A percentile compares a stretch with the other conserved stretches of the same genome.
phyloP scores from a whole-genome alignment of 2,888 invertebrate genomes.

The Hyppa rectilinea region DNA sequence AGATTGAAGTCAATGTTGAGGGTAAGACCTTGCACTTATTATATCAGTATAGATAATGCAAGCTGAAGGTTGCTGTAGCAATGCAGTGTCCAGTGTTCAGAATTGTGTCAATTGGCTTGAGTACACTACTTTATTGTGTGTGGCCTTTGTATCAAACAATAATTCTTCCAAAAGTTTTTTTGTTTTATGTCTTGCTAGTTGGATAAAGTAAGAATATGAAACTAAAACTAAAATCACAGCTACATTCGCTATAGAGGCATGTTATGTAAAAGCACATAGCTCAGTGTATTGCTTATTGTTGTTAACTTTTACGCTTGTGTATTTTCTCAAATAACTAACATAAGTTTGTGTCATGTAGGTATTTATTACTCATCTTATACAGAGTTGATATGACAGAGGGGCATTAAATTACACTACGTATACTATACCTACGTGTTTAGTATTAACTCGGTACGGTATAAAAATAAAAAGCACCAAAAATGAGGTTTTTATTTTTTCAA shows the following conservation, averaged over 20 bases:
- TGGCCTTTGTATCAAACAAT: neutral
- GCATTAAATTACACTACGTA: no score
- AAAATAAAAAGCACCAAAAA: no score
- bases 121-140: neutral
- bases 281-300: neutral
- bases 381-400: no score
- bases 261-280: neutral
- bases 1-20: constrained; percentile 99
- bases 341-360: neutral
- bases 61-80: neutral
- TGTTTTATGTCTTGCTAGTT: constrained; percentile 18
- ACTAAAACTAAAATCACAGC: neutral
- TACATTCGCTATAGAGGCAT: neutral
- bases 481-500: no score
- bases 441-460: no score
- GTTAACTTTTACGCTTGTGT: neutral
- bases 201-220: constrained; percentile 8
- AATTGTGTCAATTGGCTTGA: neutral
- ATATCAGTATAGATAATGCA: neutral
- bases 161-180: neutral
- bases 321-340: neutral
- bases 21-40: constrained; percentile 90
- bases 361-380: neutral
- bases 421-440: no score
- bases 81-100: neutral